A percentile compares a stretch with the other conserved stretches of the same genome.
phyloP scores from a whole-genome alignment of 2,888 invertebrate genomes.

The Cephus pulcher region DNA sequence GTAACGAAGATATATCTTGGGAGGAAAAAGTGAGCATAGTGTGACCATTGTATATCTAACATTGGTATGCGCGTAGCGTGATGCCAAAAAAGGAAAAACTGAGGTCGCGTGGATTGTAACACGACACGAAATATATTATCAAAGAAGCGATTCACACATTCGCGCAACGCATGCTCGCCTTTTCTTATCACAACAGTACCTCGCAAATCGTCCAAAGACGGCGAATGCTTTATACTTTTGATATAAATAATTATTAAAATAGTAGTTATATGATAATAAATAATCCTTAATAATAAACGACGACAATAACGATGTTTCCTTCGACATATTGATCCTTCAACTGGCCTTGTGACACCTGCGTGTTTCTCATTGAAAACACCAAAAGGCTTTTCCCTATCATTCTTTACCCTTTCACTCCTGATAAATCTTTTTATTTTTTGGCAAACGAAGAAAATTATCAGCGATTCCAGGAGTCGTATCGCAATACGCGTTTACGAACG shows the following conservation, averaged over 20 bases:
- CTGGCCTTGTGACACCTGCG: neutral
- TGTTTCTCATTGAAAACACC: neutral
- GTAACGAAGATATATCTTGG: neutral
- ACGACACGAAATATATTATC: neutral
- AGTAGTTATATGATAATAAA: slow-evolving; percentile 39
- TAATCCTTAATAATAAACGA: slow-evolving; percentile 31
- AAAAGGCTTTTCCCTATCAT: neutral
- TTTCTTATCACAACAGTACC: slow-evolving; percentile 45
- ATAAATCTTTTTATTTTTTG: neutral
- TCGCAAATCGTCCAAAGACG: slow-evolving; percentile 27
- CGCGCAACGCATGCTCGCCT: slow-evolving; percentile 7
- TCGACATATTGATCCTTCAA: neutral
- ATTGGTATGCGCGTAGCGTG: neutral
- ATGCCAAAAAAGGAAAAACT: neutral
- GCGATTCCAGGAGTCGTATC: neutral
- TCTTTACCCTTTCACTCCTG: neutral
- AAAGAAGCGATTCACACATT: slow-evolving; percentile 13
- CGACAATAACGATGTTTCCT: neutral
- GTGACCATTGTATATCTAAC: neutral
- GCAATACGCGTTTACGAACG: neutral
- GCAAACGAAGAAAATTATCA: neutral
- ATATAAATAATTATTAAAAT: slow-evolving; percentile 44
- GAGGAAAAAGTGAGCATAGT: neutral
- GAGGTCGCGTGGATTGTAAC: neutral
- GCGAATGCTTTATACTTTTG: slow-evolving; percentile 19